These are phyloP conservation scores for Premnoplex brunnescens DNA, from an alignment of 2,797 vertebrate genomes.

Conservation along the genomic window DNA sequence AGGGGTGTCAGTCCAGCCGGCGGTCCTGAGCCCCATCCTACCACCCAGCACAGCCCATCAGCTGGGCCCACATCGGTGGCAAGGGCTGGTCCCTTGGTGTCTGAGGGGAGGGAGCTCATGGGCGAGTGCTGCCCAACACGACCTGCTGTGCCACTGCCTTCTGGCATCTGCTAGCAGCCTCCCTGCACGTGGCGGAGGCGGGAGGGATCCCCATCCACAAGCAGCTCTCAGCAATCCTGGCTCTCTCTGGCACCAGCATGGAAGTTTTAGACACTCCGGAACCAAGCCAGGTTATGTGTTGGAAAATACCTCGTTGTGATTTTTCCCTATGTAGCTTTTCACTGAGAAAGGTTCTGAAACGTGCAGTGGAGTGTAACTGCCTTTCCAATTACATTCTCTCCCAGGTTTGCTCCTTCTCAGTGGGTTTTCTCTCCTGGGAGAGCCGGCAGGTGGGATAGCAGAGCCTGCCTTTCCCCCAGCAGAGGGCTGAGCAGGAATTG, in stretches of 20 bases:
- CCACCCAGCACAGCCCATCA: background rate
- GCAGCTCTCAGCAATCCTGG: background rate
- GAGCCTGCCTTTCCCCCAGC: background rate
- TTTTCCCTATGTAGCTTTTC: background rate
- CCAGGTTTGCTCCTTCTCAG: background rate
- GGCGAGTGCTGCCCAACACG: rapidly evolving
- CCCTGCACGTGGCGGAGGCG: rapidly evolving
- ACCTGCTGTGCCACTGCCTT: background rate
- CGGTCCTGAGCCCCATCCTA: background rate
- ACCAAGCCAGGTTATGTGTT: background rate
- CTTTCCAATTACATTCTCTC: background rate
- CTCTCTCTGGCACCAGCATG: background rate
- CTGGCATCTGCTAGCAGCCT: background rate
- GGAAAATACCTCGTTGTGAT: background rate
- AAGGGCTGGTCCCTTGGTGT: background rate
- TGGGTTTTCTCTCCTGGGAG: background rate
- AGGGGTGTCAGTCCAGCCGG: background rate
- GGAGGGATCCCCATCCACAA: rapidly evolving
- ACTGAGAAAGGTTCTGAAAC: background rate
- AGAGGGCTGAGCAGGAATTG: conserved; percentile 4
- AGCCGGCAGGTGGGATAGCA: background rate
- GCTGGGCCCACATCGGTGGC: rapidly evolving
- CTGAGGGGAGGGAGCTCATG: background rate
- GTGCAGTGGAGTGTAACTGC: background rate
- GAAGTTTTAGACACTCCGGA: background rate